Base-by-base conservation (phyloP, 2,888 invertebrate genomes). In the Drosophila meridionalis region DNA sequence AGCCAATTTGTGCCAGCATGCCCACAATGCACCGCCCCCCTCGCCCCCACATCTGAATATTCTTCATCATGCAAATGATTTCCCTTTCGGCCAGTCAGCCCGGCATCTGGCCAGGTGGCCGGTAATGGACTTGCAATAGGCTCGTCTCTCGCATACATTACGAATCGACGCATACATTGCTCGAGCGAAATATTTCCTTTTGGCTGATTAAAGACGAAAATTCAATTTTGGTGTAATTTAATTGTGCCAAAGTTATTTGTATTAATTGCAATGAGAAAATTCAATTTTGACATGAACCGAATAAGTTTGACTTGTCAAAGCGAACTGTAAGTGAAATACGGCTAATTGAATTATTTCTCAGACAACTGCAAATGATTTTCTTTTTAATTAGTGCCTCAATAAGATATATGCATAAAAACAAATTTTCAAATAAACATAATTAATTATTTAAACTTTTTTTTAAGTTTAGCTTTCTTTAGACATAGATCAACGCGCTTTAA, bases 51-150 rank as follows among this genome's bases (percentile, higher is more conserved):
- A 48, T 47, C 48, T 63, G 74, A 61, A 73, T 82, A 73, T 82
- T 67, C 65, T 57, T 59, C 78, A 58, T 78, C 79, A 82, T 82
- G 80, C 79, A 80, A 83, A 80, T 80, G 62, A 78, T 82, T 62
- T 69, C 53, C 55, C 67, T 55, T 43, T 73, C 58, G 58, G 69
- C 64, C 69, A 52, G n/a, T 3, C 52, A 52, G 75, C 69, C 80
- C 75, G 81, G 72, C 73, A 80, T 70, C 69, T 69, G 73, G 73
- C 70, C 80, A 77, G 73, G 56, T 89, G 42, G 48, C 74, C 70
- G 57, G 67, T 88, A 85, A 90, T 85, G 87, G 73, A 65, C 74
- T 66, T 63, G 56, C 60, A 77, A 78, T 69, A 72, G 83, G 73
- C 77, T 67, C 47, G 55, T 32, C 28, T 53, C 9, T 4, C 4